Evolutionary conservation across 1,140 invertebrate species (phyloP).

Genomic region (Micrasema longulum): DNA sequence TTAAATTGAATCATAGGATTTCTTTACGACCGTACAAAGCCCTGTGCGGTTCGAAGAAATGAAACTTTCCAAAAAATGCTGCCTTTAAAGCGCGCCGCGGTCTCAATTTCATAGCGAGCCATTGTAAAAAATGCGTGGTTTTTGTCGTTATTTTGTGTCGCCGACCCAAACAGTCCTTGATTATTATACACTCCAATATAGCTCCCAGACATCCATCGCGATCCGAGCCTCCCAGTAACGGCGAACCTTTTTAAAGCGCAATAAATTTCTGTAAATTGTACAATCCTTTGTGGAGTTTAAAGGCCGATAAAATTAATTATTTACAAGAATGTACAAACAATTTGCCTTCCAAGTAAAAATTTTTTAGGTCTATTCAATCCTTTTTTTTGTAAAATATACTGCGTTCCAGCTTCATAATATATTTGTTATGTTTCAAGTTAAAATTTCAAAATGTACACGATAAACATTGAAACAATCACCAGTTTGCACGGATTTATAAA

Average conservation of each 20-base stretch:
- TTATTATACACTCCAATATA: constrained; percentile 44
- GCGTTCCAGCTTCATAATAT: no score
- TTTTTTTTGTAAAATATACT: no score
- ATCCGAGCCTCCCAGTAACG: constrained; percentile 28
- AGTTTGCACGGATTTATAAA: no score
- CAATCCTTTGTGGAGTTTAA: no score
- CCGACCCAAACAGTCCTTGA: constrained; percentile 20
- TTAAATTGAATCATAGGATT: constrained; percentile 24
- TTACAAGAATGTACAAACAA: no score
- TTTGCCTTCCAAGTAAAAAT: no score
- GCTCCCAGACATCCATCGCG: constrained; percentile 51
- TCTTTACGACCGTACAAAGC: neutral
- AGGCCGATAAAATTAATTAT: no score
- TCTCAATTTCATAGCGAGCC: constrained; percentile 38
- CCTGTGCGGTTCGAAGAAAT: constrained; percentile 15
- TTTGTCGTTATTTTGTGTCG: constrained; percentile 41
- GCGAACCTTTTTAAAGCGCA: neutral
- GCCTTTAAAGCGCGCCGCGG: constrained; percentile 14
- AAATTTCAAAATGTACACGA: no score
- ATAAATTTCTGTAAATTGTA: no score
- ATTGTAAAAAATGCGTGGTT: constrained; percentile 24
- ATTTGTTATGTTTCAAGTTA: no score
- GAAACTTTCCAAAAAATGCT: constrained; percentile 10
- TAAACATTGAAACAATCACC: no score
- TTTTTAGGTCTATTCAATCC: no score